Conservation (phyloP, 2,113 vertebrate genomes). For the Silurus glanis region DNA sequence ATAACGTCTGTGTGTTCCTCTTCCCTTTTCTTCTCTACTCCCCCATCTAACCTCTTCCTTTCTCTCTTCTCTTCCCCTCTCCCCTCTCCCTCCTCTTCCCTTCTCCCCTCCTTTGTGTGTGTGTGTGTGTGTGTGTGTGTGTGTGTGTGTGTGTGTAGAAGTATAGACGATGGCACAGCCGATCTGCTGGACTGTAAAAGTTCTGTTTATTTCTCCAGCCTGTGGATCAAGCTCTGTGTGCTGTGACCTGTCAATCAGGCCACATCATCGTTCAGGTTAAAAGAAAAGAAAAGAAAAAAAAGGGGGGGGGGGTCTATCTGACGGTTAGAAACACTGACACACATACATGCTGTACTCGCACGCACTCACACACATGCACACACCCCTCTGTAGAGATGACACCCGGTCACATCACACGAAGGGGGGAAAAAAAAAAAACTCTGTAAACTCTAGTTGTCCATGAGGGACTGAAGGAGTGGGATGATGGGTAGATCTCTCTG, state of each 20-base stretch:
- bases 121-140: slow-evolving; percentile 29
- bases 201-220: slow-evolving; percentile 57
- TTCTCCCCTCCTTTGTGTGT: no score
- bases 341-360: slow-evolving; percentile 27
- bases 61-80: no score
- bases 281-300: slow-evolving; percentile 17
- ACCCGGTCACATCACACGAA: slow-evolving; percentile 16
- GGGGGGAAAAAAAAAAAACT: neutral
- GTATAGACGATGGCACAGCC: neutral
- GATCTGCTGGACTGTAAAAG: slow-evolving; percentile 48
- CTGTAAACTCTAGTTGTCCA: slow-evolving; percentile 38
- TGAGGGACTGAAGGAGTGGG: neutral
- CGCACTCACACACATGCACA: slow-evolving; percentile 10
- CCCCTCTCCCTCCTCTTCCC: no score
- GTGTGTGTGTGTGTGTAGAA: slow-evolving; percentile 41
- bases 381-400: slow-evolving; percentile 25
- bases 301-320: slow-evolving; percentile 1
- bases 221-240: slow-evolving; percentile 50
- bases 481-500: slow-evolving; percentile 22
- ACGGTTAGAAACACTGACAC: slow-evolving; percentile 46
- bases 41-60: no score
- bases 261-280: slow-evolving; percentile 31
- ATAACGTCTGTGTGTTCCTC: no score
- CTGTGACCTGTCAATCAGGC: slow-evolving; percentile 41
- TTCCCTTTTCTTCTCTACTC: no score